These are phyloP conservation scores for Lanius collurio DNA, from an alignment of 2,113 vertebrate genomes.

Conservation along the genomic window DNA sequence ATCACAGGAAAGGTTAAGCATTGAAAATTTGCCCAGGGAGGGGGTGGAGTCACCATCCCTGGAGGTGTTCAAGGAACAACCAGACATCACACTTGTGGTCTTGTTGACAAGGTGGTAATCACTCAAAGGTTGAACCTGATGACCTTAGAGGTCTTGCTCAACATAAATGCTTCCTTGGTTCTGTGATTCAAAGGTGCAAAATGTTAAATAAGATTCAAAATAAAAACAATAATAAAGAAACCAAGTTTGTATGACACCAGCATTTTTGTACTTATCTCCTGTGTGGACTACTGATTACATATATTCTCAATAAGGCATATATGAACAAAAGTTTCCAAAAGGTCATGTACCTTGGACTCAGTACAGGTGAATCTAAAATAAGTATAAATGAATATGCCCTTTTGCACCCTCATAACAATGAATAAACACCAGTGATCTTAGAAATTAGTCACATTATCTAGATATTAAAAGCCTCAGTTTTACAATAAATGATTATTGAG, in stretches of 20 bases:
- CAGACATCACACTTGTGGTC: accelerated
- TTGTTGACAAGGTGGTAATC: not conserved
- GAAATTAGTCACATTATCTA: not conserved
- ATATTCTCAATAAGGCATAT: not conserved
- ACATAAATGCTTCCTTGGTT: not conserved
- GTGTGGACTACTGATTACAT: not conserved
- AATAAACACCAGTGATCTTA: not conserved
- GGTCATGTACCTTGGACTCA: not conserved
- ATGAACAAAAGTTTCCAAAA: not conserved
- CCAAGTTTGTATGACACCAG: not conserved
- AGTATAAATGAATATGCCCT: not conserved
- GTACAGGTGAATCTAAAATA: not conserved
- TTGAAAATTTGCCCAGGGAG: not conserved
- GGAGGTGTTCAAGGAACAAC: not conserved
- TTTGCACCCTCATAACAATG: not conserved
- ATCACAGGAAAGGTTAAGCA: not conserved
- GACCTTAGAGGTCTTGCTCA: not conserved
- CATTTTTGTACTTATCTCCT: not conserved
- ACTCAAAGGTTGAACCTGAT: not conserved
- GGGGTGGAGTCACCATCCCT: no score
- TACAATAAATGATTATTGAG: not conserved
- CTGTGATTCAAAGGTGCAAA: not conserved
- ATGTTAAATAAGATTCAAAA: not conserved
- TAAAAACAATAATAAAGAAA: not conserved
- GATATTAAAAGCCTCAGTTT: not conserved